Evolutionary conservation across 2,797 vertebrate species (phyloP).

Genomic region (Megaceryle alcyon): DNA sequence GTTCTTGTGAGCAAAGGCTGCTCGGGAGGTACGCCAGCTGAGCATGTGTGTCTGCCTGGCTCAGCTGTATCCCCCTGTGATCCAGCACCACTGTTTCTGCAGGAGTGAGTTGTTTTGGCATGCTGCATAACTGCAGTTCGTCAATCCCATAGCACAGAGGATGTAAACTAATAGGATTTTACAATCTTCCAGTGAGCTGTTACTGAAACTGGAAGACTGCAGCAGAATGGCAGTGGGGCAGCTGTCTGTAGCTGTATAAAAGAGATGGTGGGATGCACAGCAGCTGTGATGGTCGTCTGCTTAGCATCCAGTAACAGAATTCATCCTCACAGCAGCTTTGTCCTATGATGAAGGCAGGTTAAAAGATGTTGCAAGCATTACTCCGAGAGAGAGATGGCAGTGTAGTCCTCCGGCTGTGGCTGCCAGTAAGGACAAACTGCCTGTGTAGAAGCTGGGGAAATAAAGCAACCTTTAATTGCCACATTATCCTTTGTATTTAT

Average conservation of each 20-base stretch:
- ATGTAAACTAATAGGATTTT: background rate
- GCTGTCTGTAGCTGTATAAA: background rate
- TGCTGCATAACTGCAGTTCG: background rate
- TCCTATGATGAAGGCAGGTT: background rate
- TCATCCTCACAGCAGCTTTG: background rate
- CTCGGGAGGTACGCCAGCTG: background rate
- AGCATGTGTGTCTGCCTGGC: background rate
- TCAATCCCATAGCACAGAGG: background rate
- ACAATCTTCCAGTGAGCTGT: background rate
- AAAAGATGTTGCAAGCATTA: slow-evolving; percentile 12
- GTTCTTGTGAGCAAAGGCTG: background rate
- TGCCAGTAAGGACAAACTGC: background rate
- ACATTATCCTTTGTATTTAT: background rate
- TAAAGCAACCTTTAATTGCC: background rate
- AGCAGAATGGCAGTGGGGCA: background rate
- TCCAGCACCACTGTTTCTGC: background rate
- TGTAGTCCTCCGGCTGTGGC: background rate
- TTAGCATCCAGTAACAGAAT: background rate
- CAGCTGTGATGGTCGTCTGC: background rate
- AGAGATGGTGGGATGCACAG: background rate
- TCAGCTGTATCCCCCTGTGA: background rate
- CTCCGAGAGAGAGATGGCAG: slow-evolving; percentile 35
- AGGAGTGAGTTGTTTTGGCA: background rate
- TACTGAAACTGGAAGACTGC: background rate
- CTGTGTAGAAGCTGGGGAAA: background rate